A percentile compares a stretch with the other conserved stretches of the same genome.
Evolutionary conservation across 2,888 invertebrate species (phyloP).

Genomic region (Vannuccia rotundouncinata): DNA sequence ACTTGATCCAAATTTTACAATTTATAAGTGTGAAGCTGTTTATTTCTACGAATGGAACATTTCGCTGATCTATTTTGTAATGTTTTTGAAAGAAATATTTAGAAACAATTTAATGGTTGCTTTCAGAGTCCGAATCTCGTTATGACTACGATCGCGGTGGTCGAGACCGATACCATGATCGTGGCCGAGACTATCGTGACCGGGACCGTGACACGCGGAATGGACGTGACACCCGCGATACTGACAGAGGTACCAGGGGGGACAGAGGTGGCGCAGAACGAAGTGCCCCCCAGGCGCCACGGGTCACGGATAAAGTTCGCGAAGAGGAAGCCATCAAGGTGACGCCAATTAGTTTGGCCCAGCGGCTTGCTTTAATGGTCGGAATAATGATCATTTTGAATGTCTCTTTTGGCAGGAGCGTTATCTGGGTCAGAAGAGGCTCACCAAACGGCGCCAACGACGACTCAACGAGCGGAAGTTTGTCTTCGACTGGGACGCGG

Average conservation of each 20-base stretch:
- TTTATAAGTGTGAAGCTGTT: no score
- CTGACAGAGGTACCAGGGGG: not conserved
- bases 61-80: no score
- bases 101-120: no score
- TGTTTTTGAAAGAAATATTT: no score
- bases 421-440: slow-evolving; percentile 76
- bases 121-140: not conserved
- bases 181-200: not conserved
- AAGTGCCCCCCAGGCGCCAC: not conserved
- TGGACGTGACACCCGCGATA: not conserved
- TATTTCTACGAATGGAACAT: no score
- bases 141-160: not conserved
- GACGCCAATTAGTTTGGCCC: no score
- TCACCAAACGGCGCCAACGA: slow-evolving; percentile 72
- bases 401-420: no score
- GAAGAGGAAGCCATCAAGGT: slow-evolving; percentile 33
- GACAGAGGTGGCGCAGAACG: not conserved
- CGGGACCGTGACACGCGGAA: not conserved
- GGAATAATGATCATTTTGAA: no score
- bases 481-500: slow-evolving; percentile 99
- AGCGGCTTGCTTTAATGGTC: no score
- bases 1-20: no score
- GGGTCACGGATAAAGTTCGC: not conserved
- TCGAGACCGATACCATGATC: not conserved
- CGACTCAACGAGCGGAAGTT: slow-evolving; percentile 95